These are phyloP conservation scores for Pomacea maculata DNA, from an alignment of 1,140 invertebrate genomes.

Conservation along the genomic window DNA sequence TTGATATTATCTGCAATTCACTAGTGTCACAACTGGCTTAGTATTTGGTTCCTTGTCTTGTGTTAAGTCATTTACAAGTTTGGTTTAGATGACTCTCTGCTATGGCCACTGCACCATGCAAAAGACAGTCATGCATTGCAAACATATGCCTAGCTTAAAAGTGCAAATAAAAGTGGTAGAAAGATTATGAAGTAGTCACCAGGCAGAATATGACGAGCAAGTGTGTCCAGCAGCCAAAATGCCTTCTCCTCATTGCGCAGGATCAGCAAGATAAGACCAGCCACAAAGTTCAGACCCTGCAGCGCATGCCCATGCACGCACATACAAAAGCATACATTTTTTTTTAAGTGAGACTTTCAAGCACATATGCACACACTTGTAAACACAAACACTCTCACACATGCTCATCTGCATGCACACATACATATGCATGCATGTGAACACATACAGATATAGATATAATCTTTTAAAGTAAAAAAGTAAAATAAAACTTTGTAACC, in stretches of 20 bases:
- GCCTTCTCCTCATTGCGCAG: constrained; percentile 89
- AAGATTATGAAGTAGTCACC: constrained; percentile 36
- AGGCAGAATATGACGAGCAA: constrained; percentile 87
- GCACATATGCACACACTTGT: background rate
- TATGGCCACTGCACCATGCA: too few species aligned
- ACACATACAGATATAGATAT: too few species aligned
- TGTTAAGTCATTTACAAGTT: too few species aligned
- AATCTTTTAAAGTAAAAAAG: too few species aligned
- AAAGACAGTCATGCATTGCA: too few species aligned
- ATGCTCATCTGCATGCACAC: background rate
- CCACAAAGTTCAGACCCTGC: constrained; percentile 90
- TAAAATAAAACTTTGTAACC: too few species aligned
- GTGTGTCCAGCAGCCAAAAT: constrained; percentile 88
- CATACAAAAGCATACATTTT: background rate
- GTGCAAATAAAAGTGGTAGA: background rate
- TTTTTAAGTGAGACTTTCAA: background rate
- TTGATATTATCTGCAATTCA: too few species aligned
- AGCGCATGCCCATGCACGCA: constrained; percentile 12
- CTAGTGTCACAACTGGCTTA: too few species aligned
- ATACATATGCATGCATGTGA: background rate
- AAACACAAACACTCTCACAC: background rate
- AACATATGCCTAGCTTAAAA: too few species aligned
- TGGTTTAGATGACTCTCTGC: too few species aligned
- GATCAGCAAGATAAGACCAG: constrained; percentile 83
- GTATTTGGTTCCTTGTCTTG: too few species aligned